Evolutionary conservation across 2,888 invertebrate species (phyloP), one percentile per base, ranked within the genome.

Genomic region (Tineola bisselliella): DNA sequence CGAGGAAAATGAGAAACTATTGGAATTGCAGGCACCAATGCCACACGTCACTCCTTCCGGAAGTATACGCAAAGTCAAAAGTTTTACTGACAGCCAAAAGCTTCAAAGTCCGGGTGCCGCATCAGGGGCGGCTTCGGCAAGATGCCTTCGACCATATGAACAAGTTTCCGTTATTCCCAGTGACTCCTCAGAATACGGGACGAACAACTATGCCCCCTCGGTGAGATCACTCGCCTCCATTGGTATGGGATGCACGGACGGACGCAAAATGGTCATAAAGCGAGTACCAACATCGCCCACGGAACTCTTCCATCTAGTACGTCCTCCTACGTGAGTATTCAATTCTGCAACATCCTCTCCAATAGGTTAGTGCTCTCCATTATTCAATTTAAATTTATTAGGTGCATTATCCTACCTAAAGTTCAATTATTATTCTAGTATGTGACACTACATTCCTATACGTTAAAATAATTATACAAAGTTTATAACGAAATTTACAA

Each of bases 241-340:
- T 67, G 94, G 94, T 60, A 92, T 95, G 91, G 95, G 95, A 33
- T 95, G 94, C 64, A 95, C 95, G 48, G 95, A 95, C 81, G 95
- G 95, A 57, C 90, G 92, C 69, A 93, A 93, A 84, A 90, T 95
- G 89, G 94, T 94, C 69, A 93, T 95, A 69, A 88, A 93, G 70
- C 89, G 93, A 72, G 94, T 95, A 67, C 95, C 95, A 62, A 94
- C 93, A 61, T 94, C 95, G 67, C 94, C 95, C 62, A 92, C 92
- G 67, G 95, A 95, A 84, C 88, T 95, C 67, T 92, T 95, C 76
- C 94, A 93, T 86, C 91, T 95, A 82, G 93, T 94, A 66, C 92
- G 93, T 87, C 93, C 94, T 74, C 92, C 93, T 73, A 92, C 92
- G 90, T 94, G 88, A 90, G 93, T 92, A 83, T 74, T 56, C 25